Percentiles rank a stretch among this genome's conserved stretches.
phyloP scores from a whole-genome alignment of 2,113 vertebrate species.

The Nesogale talazaci region DNA sequence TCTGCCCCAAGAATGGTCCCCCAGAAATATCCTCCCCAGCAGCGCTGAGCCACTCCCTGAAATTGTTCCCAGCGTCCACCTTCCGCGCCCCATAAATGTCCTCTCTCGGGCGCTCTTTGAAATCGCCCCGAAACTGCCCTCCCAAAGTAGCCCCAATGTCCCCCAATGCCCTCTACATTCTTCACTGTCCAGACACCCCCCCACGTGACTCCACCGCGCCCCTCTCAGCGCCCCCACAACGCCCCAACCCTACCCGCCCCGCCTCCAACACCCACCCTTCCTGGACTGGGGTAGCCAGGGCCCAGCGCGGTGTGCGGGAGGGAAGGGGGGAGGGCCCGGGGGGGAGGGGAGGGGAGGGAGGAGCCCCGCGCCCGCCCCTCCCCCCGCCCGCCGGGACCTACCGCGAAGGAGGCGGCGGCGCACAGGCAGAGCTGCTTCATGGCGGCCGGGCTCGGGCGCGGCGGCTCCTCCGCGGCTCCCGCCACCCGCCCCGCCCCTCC shows the following conservation, averaged over 20 bases:
- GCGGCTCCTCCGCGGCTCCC: not conserved
- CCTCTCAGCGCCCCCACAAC: not conserved
- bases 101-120: not conserved
- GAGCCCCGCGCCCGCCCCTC: not conserved
- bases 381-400: constrained; percentile 81
- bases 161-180: not conserved
- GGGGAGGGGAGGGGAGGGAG: not conserved
- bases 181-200: not conserved
- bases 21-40: not conserved
- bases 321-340: too few species aligned
- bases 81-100: not conserved
- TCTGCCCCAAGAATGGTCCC: not conserved
- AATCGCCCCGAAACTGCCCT: not conserved
- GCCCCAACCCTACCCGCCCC: not conserved
- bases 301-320: too few species aligned
- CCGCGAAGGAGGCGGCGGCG: constrained; percentile 88
- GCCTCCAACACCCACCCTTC: not conserved
- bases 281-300: accelerated
- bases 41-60: not conserved
- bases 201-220: not conserved
- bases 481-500: not conserved
- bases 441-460: constrained; percentile 83
- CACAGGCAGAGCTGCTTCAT: constrained; percentile 93
- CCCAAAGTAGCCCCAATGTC: not conserved
- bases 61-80: too few species aligned